phyloP scores from a whole-genome alignment of 2,888 invertebrate genomes.

The Atethmia centrago region DNA sequence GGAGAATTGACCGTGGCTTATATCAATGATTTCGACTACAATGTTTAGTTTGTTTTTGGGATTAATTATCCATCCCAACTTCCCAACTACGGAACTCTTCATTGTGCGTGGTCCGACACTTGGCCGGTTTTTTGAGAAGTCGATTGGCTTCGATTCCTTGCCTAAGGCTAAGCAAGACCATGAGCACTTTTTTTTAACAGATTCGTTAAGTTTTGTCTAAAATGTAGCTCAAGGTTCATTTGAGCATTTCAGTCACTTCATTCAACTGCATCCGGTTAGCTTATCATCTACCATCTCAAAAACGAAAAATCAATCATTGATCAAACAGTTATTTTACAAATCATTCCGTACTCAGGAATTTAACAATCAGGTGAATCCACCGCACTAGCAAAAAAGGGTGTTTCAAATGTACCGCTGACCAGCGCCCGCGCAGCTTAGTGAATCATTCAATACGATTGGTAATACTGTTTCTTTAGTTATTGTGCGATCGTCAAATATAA shows the following conservation, averaged over 20 bases:
- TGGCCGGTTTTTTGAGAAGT: too few relatives aligned
- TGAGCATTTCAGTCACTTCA: neutral
- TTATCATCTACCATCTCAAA: neutral
- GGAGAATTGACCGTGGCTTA: too few relatives aligned
- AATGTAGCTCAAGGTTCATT: neutral
- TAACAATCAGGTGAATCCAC: slow-evolving; percentile 41
- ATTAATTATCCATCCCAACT: too few relatives aligned
- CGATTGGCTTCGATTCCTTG: too few relatives aligned
- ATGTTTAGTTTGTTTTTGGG: too few relatives aligned
- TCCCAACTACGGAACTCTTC: too few relatives aligned
- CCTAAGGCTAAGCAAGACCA: too few relatives aligned
- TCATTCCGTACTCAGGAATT: slow-evolving; percentile 12
- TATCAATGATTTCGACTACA: too few relatives aligned
- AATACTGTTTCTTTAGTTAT: slow-evolving; percentile 38
- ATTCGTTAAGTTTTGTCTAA: neutral
- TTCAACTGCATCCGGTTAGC: neutral
- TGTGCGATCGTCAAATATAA: slow-evolving; percentile 13
- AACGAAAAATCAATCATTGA: slow-evolving; percentile 16
- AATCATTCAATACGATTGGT: slow-evolving; percentile 42
- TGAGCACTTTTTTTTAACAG: too few relatives aligned
- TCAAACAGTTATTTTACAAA: slow-evolving; percentile 36
- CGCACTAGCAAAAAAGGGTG: slow-evolving; percentile 41
- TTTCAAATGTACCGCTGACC: slow-evolving; percentile 22
- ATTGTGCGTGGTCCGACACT: too few relatives aligned
- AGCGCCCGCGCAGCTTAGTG: slow-evolving; percentile 33